Conservation (phyloP, 2,113 vertebrate genomes). For the Elachura formosa region DNA sequence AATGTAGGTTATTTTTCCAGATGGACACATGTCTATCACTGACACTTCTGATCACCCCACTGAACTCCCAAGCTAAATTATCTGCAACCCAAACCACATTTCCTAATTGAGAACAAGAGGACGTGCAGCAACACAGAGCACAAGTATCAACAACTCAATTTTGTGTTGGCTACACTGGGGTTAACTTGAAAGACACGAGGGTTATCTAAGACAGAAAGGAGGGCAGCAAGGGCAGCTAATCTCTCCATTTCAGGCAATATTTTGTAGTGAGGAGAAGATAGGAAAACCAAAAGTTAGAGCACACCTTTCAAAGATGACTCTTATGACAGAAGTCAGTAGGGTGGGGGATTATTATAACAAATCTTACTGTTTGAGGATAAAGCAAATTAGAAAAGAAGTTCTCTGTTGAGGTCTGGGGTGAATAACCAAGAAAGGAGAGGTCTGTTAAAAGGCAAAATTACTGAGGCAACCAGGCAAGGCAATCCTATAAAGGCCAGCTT, state of each 20-base stretch:
- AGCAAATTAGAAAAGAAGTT: not conserved
- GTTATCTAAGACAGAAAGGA: slow-evolving; percentile 4
- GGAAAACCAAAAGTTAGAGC: not conserved
- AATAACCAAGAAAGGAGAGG: not conserved
- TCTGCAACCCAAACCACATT: not conserved
- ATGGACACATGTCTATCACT: not conserved
- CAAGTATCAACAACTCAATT: not conserved
- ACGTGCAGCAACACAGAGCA: not conserved
- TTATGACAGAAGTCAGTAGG: not conserved
- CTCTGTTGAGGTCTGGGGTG: not conserved
- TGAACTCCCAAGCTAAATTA: not conserved
- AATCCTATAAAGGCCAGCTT: not conserved
- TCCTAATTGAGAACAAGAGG: not conserved
- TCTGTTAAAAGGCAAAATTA: not conserved
- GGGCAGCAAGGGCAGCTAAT: not conserved
- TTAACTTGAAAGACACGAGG: not conserved
- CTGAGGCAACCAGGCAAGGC: not conserved
- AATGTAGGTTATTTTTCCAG: not conserved
- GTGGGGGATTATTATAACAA: not conserved
- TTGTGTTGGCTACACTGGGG: not conserved
- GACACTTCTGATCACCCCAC: not conserved
- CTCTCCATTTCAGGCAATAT: slow-evolving; percentile 14
- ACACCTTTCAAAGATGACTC: not conserved
- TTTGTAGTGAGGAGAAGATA: not conserved
- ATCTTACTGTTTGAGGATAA: not conserved